phyloP scores from a whole-genome alignment of 35 echinoderm and acorn worm species.

The Heliocidaris erythrogramma region DNA sequence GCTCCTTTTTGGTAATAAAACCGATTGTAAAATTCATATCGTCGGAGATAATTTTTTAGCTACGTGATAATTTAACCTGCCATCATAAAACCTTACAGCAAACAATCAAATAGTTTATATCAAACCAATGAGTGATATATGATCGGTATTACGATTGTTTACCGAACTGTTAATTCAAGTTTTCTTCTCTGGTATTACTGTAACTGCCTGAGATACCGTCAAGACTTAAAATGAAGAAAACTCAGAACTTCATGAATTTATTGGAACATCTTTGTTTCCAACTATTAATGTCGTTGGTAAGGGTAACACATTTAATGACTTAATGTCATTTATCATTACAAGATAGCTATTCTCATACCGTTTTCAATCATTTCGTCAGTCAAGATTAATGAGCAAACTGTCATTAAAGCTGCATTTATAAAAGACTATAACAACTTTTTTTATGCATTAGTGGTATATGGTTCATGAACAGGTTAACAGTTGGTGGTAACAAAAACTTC shows the following conservation, averaged over 20 bases:
- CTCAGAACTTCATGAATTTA: background rate
- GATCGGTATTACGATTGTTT: slow-evolving; percentile 33
- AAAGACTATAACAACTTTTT: background rate
- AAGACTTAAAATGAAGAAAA: background rate
- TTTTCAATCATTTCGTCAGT: background rate
- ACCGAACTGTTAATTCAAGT: background rate
- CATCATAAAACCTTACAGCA: background rate
- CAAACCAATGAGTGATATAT: slow-evolving; percentile 36
- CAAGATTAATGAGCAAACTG: background rate
- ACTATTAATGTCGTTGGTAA: background rate
- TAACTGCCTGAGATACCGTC: background rate
- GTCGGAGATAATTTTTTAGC: background rate
- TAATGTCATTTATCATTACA: background rate
- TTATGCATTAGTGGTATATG: background rate
- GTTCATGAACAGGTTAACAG: background rate
- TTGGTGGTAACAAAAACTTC: background rate
- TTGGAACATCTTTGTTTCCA: background rate
- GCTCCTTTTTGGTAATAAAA: background rate
- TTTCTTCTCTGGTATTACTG: background rate
- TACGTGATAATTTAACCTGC: background rate
- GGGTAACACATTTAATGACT: background rate
- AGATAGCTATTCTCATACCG: background rate
- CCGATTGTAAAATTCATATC: slow-evolving; percentile 14
- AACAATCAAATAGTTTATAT: slow-evolving; percentile 7
- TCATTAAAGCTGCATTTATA: background rate